Base-by-base conservation (phyloP, 2,888 invertebrate species). In the Carpatolechia fugitivella region DNA sequence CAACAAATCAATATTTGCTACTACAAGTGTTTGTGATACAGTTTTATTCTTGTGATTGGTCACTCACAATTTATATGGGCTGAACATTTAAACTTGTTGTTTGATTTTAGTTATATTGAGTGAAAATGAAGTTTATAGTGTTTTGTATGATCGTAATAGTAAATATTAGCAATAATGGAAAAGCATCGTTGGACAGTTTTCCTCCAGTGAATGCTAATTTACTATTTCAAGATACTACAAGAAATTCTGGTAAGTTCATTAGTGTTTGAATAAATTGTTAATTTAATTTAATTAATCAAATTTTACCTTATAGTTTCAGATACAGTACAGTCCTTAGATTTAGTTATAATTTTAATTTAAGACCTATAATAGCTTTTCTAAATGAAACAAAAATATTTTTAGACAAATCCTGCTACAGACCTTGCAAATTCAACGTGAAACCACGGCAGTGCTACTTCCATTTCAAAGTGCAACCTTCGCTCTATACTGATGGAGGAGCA, bases 401-500 rank as follows among this genome's bases (percentile, higher is more conserved):
- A 89, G 89, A 80, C 56, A 77, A 77, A 70, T 81, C 85, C 20
- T 91, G 91, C 63, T 72, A 81, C 57, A 79, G 91, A 65, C 90
- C 87, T 68, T 91, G 91, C 69, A 90, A 90, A 69, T 85, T 90
- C 69, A 89, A 90, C 63, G 88, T 85, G 35, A 90, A 90, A 60
- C 90, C 91, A 1, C 77, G 84, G 36, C 72, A 82, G 58, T 91
- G 91, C 57, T 60, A 76, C 52, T 89, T 82, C 62, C 73, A 69
- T 60, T 89, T 91, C 63, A 80, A 75, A 64, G 77, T 91, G 16
- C 80, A 80, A 53, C 85, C 86, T 6, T 70, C 70, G 1, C 51
- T 82, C 8, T 67, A 66, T 40, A 80, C 81, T 36, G 77, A 84
- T 57, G 82, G 81, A 1, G 72, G 64, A 56, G 72, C 81, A 20